Evolutionary conservation across 2,888 invertebrate genomes (phyloP), one percentile per base, ranked within the genome.

Genomic region (Rhyacophila evoluta): DNA sequence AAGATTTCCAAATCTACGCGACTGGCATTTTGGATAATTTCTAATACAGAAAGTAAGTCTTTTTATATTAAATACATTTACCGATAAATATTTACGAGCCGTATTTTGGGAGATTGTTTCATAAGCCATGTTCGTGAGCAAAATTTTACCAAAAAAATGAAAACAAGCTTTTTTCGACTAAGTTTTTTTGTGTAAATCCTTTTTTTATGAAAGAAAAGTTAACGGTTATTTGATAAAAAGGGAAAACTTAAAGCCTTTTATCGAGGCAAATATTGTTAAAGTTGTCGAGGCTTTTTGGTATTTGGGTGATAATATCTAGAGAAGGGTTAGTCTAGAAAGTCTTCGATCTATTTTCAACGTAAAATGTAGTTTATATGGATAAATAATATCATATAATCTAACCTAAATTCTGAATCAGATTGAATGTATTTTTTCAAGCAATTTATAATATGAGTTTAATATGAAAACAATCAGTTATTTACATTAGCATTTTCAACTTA

Each of bases 191-290:
- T 55, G 12, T 12, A 19, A 55, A 55, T 19, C 19, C 25, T 10
- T 25, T 55, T 55, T 55, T 55, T 55, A 19, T 19, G 12, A 19
- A 55, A 55, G 19, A 19, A 55, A 55, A 55, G 55, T 25, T 55
- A 55, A 55, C 55, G 55, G 55, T 55, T 55, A 55, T 55, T 55
- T 55, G 25, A 55, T 55, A 55, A 55, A 55, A 55, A 55, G 55
- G 55, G 55, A 55, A 55, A 55, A 55, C 55, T 55, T 55, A 55
- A 55, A 55, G 25, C 55, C 55, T 55, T 55, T 55, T 55, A 55
- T 55, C 55, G 55, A 55, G 19, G 55, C 10, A 55, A 55, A 55
- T 55, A 55, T 55, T 55, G 55, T 55, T 55, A 55, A 55, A 55
- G 55, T 55, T 55, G 55, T 55, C 55, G 19, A 19, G 19, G 19